Conservation (phyloP, 2,888 invertebrate genomes). For the Thereva unica region DNA sequence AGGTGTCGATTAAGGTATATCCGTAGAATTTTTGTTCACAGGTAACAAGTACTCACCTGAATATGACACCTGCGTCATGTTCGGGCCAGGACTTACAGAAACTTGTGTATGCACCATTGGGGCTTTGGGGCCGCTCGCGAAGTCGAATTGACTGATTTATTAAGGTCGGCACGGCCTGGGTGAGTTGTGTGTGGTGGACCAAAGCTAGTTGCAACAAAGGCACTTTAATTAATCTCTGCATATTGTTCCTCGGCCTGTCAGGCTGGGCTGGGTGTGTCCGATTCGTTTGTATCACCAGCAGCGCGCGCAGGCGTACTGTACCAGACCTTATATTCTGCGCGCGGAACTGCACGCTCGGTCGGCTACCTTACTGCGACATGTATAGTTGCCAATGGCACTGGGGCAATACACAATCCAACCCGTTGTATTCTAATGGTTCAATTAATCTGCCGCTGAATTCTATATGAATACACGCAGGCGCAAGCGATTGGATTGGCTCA, state of each 20-base stretch:
- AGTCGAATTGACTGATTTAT: constrained; percentile 27
- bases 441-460: constrained; percentile 18
- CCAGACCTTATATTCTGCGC: neutral
- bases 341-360: neutral
- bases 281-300: neutral
- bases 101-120: neutral
- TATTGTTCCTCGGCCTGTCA: constrained; percentile 15
- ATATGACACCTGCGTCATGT: constrained; percentile 24
- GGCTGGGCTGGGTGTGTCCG: constrained; percentile 17
- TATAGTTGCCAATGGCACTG: constrained; percentile 1
- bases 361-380: neutral
- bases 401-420: neutral
- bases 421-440: constrained; percentile 23
- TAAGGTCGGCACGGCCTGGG: constrained; percentile 15
- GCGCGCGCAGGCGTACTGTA: neutral
- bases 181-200: constrained; percentile 7
- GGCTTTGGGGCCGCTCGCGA: constrained; percentile 2
- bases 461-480: constrained; percentile 6
- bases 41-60: neutral
- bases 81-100: neutral
- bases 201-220: constrained; percentile 4
- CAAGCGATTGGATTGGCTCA: constrained; percentile 4
- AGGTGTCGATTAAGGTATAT: constrained; percentile 2
- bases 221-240: constrained; percentile 21
- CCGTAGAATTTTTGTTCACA: neutral